Conservation (phyloP, 2,113 vertebrate genomes). For the Halcyon malimbica region DNA sequence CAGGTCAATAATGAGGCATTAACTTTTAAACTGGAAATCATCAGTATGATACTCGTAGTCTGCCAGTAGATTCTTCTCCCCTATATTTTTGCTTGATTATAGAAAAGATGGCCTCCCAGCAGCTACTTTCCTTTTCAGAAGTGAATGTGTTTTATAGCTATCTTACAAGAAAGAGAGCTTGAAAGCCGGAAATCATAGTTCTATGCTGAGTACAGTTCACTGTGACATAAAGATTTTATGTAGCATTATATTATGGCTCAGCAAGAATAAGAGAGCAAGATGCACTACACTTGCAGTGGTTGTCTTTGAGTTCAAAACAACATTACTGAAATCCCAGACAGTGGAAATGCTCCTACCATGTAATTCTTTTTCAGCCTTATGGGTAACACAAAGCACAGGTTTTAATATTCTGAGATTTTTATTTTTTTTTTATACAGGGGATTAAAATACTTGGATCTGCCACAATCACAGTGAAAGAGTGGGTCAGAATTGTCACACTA, state of each 20-base stretch:
- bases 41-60: neutral
- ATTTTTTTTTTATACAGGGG: neutral
- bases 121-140: neutral
- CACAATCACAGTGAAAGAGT: neutral
- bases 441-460: neutral
- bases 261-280: neutral
- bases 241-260: neutral
- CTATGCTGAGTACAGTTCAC: neutral
- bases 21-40: neutral
- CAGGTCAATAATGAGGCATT: neutral
- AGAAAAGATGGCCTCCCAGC: neutral
- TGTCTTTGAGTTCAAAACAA: neutral
- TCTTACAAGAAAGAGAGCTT: neutral
- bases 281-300: neutral
- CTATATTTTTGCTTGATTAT: neutral
- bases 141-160: neutral
- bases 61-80: neutral
- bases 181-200: neutral
- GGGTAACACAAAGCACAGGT: neutral
- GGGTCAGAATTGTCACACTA: neutral
- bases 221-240: constrained; percentile 14
- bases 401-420: neutral
- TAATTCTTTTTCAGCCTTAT: neutral
- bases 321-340: neutral
- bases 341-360: neutral